Base-by-base conservation (phyloP, 2,888 invertebrate species). In the Steinernema carpocapsae region DNA sequence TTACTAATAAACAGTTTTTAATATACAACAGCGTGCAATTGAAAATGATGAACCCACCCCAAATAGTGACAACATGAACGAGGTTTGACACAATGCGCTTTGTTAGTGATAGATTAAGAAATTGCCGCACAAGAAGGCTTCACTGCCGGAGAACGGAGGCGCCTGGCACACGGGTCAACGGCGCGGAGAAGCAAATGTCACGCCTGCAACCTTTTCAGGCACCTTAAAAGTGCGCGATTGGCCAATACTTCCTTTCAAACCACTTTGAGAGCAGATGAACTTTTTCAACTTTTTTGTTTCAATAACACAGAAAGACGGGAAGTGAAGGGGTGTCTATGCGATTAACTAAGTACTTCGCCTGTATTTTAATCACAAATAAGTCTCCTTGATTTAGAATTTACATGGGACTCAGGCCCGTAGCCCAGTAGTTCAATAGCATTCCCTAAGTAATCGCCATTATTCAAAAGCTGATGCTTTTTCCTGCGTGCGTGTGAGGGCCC, bases 1-100 rank as follows among this genome's bases (percentile, higher is more conserved):
- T 64, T 29, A 32, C 37, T 29, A 29, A 64, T 37, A 64, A 64
- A 64, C 64, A 32, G 64, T 29, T 64, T 32, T 32, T 32, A 32
- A 64, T 32, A 7, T 64, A 64, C 64, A 64, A 64, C 12, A 29
- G 48, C 32, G 17, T 19, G 48, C 48, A 48, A n/a, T 3, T 14
- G 19, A 14, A 48, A 14, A 4, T 48, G 17, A 48, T 48, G 48
- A 48, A 48, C 48, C 48, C 43, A 43, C 43, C 10, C 10, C 48
- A 37, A 37, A 37, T 37, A 37, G 10, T 37, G 37, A 37, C 4
- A 37, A 37, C 37, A 10, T 37, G 37, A 37, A 3, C 37, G 37
- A 6, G 37, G 3, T 3, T 37, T 37, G 37, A 37, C 37, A 10
- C 48, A 14, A 48, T 48, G 48, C 14, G 3, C 48, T n/a, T 14